phyloP scores from a whole-genome alignment of 1,140 invertebrate species.

The Dinoponera quadriceps region DNA sequence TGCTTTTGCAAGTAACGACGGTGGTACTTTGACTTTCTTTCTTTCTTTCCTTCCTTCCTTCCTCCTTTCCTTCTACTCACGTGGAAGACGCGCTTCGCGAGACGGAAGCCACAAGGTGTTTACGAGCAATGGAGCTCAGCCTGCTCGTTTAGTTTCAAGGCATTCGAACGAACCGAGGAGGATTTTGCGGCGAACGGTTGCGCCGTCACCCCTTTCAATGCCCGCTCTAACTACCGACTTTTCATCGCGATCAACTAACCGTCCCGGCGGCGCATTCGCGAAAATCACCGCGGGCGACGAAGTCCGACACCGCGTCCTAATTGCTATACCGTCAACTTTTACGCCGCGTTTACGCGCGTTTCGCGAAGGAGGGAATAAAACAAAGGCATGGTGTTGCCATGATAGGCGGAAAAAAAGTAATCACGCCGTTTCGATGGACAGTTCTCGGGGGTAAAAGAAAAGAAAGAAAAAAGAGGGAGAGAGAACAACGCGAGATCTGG shows the following conservation, averaged over 20 bases:
- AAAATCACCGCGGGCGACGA: constrained; percentile 40
- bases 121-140: constrained; percentile 5
- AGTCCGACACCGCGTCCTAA: constrained; percentile 23
- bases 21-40: background rate
- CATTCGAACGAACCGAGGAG: background rate
- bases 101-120: constrained; percentile 21
- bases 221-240: constrained; percentile 3
- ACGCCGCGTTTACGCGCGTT: constrained; percentile 31
- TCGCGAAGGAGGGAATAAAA: background rate
- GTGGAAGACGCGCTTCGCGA: background rate
- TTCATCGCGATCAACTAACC: background rate
- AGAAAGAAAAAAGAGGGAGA: background rate
- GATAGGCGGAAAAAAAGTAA: constrained; percentile 24
- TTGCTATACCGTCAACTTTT: constrained; percentile 26
- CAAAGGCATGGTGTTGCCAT: background rate
- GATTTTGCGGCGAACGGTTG: background rate
- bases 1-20: background rate
- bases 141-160: constrained; percentile 34
- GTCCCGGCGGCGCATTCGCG: background rate
- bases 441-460: background rate
- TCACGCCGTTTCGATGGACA: background rate
- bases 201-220: constrained; percentile 30
- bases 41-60: background rate
- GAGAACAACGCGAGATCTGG: background rate
- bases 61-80: constrained; percentile 5